Evolutionary conservation across 2,888 invertebrate species (phyloP).

Genomic region (Nemurella pictetii): DNA sequence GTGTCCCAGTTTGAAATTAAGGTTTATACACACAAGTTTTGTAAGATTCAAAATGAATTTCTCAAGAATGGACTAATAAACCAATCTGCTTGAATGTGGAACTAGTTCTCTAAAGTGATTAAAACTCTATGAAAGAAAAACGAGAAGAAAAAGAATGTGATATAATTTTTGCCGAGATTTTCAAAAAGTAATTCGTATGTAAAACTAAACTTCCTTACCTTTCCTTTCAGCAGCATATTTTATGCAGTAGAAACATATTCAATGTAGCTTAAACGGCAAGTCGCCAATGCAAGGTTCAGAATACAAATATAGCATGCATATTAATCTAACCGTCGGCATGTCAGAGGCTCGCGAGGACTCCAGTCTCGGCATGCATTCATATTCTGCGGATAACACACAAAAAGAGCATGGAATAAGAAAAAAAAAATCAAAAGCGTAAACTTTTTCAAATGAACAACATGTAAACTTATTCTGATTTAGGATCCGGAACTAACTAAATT

Average conservation of each 20-base stretch:
- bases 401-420: neutral
- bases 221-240: slow-evolving; percentile 6
- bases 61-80: neutral
- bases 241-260: slow-evolving; percentile 14
- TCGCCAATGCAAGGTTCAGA: neutral
- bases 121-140: neutral
- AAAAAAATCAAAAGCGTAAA: neutral
- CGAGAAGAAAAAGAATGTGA: slow-evolving; percentile 1
- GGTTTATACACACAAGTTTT: neutral
- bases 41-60: neutral
- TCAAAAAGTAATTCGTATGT: slow-evolving; percentile 1
- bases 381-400: neutral
- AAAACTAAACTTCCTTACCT: slow-evolving; percentile 10
- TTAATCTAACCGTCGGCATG: slow-evolving; percentile 10
- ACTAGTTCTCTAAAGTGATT: neutral
- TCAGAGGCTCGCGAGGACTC: neutral
- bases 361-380: neutral
- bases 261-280: slow-evolving; percentile 12
- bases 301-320: slow-evolving; percentile 17
- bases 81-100: neutral
- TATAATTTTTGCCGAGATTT: slow-evolving; percentile 9
- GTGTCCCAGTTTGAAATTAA: neutral
- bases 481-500: slow-evolving; percentile 18
- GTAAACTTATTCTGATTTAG: slow-evolving; percentile 13
- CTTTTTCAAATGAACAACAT: neutral